Base-by-base conservation (phyloP, 2,797 vertebrate genomes). In the Phataginus tetradactyla region DNA sequence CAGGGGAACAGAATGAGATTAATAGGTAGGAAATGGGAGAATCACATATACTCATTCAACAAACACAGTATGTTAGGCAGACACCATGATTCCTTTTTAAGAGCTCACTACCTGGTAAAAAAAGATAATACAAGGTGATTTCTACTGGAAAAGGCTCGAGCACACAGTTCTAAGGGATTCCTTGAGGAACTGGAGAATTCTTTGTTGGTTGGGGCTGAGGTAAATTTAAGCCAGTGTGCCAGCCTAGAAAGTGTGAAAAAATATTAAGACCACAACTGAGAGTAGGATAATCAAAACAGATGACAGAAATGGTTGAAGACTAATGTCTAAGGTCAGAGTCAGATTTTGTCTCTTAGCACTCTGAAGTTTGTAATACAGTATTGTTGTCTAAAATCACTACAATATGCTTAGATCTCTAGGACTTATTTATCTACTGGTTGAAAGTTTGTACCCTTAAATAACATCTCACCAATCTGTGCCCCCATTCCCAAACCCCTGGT, bases 211-310 rank as follows among this genome's bases (percentile, higher is more conserved):
- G 57, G 32, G 49, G 7, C 9, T 72, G 29, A 95, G 7, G 34
- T 49, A 61, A 90, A 57, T 12, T 68, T 79, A 79, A 79, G 59
- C 39, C 32, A 74, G 17, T 34, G 69, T 84, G 18, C 68, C 55
- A 87, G 17, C 72, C 39, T 75, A 39, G 59, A 80, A 84, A 59
- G 10, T 91, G 42, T 85, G 51, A n/a, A 21, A 85, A 94, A 95
- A 71, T 77, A 45, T 32, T 92, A 53, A 86, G 53, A 29, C 7
- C 55, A 51, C 55, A 78, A 37, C 15, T 29, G 32, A 94, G 80
- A 81, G 14, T 20, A 15, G 51, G 32, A 66, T 51, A 42, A 89
- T 91, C 74, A 78, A 59, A 59, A 49, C 71, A 72, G 32, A 34
- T 34, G 77, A 84, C 13, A 71, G 25, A 84, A 59, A 90, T 10